Base-by-base conservation (phyloP, 2,888 invertebrate species). In the Erebia palarica region DNA sequence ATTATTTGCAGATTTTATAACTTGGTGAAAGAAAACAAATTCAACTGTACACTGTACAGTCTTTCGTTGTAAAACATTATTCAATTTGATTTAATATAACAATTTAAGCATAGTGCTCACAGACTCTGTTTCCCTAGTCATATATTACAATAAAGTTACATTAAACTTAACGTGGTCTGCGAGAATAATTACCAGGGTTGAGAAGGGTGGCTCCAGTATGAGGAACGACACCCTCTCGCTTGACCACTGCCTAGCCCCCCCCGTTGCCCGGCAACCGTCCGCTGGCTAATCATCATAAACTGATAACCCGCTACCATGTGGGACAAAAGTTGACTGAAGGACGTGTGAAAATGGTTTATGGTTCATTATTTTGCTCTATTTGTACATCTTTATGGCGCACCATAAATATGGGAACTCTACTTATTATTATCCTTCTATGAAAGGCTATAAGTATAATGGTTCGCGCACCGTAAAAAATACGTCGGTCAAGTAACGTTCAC, bases 251-350 rank as follows among this genome's bases (percentile, higher is more conserved):
- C 88, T 82, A 7, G 7, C 36, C 36, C 36, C 86, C 89, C 77
- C 88, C 85, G 93, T 92, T 87, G 91, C 93, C 81, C 79, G 83
- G 93, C 92, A 86, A 93, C 93, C 84, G 81, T 78, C 83, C 86
- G 82, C 87, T 86, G 84, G 89, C 91, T 91, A 85, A 90, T 92
- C 92, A 90, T 93, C 92, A 93, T 93, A 93, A 93, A 90, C 88
- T 90, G 87, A 92, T 89, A 85, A 83, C 76, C 73, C 76, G 76
- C 27, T 57, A 57, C 57, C 57, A 75, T 72, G 66, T 71, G 65
- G 57, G 57, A 27, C 27, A 13, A 49, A 63, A 53, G 63, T 68
- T 47, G n/a, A 63, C 49, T 61, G 44, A 63, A 21, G 47, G 63
- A 49, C 44, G 57, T 21, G 57, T 47, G 36, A 64, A 63, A 63